These are phyloP conservation scores for Eilema caniola DNA, from an alignment of 2,888 invertebrate genomes.

Conservation along the genomic window DNA sequence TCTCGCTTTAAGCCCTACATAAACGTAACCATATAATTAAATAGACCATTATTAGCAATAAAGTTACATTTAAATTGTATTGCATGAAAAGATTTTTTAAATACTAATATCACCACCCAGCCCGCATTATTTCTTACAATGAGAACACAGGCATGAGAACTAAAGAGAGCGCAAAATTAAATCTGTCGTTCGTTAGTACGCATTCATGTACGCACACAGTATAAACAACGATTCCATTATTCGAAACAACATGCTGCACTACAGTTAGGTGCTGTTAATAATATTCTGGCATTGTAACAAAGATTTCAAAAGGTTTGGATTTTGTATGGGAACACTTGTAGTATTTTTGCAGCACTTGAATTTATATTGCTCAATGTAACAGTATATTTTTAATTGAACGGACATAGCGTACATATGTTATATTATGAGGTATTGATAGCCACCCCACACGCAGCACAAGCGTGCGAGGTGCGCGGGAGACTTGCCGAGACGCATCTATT, in stretches of 20 bases:
- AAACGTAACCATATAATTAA: conserved; percentile 19
- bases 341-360: conserved; percentile 51
- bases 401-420: conserved; percentile 67
- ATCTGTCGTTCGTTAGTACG: conserved; percentile 50
- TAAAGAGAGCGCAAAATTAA: conserved; percentile 65
- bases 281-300: conserved; percentile 31
- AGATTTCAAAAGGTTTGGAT: conserved; percentile 37
- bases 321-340: conserved; percentile 28
- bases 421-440: conserved; percentile 75
- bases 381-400: conserved; percentile 66
- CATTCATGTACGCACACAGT: conserved; percentile 46
- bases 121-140: conserved; percentile 80
- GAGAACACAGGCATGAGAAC: conserved; percentile 79
- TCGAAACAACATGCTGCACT: conserved; percentile 38
- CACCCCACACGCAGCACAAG: conserved; percentile 80
- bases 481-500: conserved; percentile 74
- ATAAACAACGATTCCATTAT: conserved; percentile 53
- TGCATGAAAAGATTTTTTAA: conserved; percentile 65
- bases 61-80: conserved; percentile 15
- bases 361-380: conserved; percentile 56
- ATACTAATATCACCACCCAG: conserved; percentile 61
- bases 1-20: too few relatives aligned
- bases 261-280: conserved; percentile 28
- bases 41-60: conserved; percentile 44
- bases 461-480: conserved; percentile 79